Evolutionary conservation across 1,140 invertebrate genomes (phyloP), one percentile per base, ranked within the genome.

Genomic region (Euschistus heros): DNA sequence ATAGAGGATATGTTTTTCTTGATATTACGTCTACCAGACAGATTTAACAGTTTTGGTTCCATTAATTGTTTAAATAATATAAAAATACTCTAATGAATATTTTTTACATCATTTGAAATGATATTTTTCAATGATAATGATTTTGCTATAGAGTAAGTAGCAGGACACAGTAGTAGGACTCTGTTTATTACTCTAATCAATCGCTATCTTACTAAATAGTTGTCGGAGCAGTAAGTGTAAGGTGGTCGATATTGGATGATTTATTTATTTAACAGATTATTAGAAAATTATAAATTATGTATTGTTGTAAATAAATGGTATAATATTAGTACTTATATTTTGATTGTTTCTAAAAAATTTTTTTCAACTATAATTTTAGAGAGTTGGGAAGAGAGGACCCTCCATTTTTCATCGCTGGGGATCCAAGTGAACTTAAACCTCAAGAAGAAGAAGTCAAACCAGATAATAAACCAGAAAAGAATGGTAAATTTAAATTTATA

Each of bases 301-400:
- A 6, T 62, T 2, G 27, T 20, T 20, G 13, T 33, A 59, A 54
- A 10, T 24, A 22, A 26, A n/a, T 22, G 15, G 18, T n/a, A 59
- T 59, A 15, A 3, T 59, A 6, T 27, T 27, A n/a, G 6, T 5
- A 26, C 22, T 59, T 27, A 20, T 27, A 10, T 22, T 24, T 59
- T 7, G 17, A 2, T 59, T 7, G 17, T 27, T 59, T 4, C 7
- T 27, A 59, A 37, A 60, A n/a, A 24, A 26, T 15, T 64, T 4
- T 0, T 52, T 2, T 30, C 3, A n/a, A 46, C 13, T 20, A 37
- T 57, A 59, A 22, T 26, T 44, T 44, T 24, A 62, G 67, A 44
- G 27, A 61, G 42, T n/a, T 68, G 30, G 24, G 24, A 37, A 47
- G 50, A 46, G 64, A 65, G 13, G 67, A 68, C 37, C 60, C 46